Percentiles rank a stretch among this genome's conserved stretches.
These are phyloP conservation scores for Spatulosminthurus flaviceps DNA, from an alignment of 2,888 invertebrate genomes.

Conservation along the genomic window DNA sequence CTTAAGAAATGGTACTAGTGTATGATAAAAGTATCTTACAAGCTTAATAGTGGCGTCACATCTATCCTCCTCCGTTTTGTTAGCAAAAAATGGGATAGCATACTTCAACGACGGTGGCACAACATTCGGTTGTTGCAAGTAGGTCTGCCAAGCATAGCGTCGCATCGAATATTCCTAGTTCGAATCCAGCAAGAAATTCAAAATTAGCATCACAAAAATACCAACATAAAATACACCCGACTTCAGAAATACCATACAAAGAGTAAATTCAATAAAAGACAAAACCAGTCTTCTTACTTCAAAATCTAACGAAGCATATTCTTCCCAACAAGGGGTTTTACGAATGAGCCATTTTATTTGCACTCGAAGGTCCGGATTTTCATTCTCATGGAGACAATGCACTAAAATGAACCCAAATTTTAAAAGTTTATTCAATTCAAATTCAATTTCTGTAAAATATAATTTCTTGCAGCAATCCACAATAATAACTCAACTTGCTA, in stretches of 20 bases:
- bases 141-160: conserved; percentile 49
- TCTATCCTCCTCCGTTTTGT: conserved; percentile 46
- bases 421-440: too few relatives aligned
- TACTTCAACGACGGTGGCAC: background rate
- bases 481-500: background rate
- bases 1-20: too few relatives aligned
- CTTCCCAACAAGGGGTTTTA: conserved; percentile 72
- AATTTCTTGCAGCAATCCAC: too few relatives aligned
- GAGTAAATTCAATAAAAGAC: too few relatives aligned
- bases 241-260: conserved; percentile 1
- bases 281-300: too few relatives aligned
- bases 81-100: conserved; percentile 24
- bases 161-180: conserved; percentile 52
- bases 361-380: conserved; percentile 66
- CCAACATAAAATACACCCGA: background rate
- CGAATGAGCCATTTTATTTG: conserved; percentile 70
- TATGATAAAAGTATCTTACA: background rate
- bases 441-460: too few relatives aligned
- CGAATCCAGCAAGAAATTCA: too few relatives aligned
- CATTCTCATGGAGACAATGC: conserved; percentile 50
- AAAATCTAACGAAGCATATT: conserved; percentile 63
- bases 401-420: conserved; percentile 51
- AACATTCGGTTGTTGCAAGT: conserved; percentile 48
- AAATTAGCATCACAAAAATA: too few relatives aligned
- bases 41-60: conserved; percentile 59